Percentiles rank a stretch among this genome's conserved stretches.
Evolutionary conservation across 2,888 invertebrate species (phyloP).

Genomic region (Uloborus plumipes): DNA sequence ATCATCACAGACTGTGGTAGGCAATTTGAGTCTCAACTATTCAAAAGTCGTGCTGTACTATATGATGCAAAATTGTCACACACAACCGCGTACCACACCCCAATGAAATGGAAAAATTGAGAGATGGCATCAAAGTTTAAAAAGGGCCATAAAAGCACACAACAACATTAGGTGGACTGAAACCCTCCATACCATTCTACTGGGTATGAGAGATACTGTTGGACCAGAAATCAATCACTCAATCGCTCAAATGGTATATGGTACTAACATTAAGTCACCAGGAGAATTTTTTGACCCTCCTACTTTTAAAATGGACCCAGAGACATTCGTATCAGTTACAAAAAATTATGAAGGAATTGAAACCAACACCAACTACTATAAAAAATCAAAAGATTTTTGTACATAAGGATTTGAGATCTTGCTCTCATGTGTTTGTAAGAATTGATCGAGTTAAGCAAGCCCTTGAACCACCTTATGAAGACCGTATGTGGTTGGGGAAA

Average conservation of each 20-base stretch:
- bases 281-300: slow-evolving; percentile 8
- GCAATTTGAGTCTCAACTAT: slow-evolving; percentile 15
- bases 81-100: slow-evolving; percentile 11
- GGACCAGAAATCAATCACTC: neutral
- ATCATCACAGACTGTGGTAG: slow-evolving; percentile 10
- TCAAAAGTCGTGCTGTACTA: slow-evolving; percentile 5
- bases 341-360: slow-evolving; percentile 8
- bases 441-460: slow-evolving; percentile 15
- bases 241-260: slow-evolving; percentile 37
- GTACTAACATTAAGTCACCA: neutral
- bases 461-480: slow-evolving; percentile 21
- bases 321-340: slow-evolving; percentile 14
- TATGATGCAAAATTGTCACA: slow-evolving; percentile 2
- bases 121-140: neutral
- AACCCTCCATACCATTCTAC: slow-evolving; percentile 6
- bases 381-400: slow-evolving; percentile 12
- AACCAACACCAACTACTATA: neutral
- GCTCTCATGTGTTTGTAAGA: slow-evolving; percentile 25
- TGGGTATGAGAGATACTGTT: slow-evolving; percentile 12
- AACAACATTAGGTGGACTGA: slow-evolving; percentile 11
- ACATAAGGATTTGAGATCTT: too few species aligned
- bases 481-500: slow-evolving; percentile 3
- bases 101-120: slow-evolving; percentile 25
- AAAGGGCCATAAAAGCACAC: too few species aligned
- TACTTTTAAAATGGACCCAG: slow-evolving; percentile 11